phyloP scores from a whole-genome alignment of 2,113 vertebrate species.

The Clupea harengus region DNA sequence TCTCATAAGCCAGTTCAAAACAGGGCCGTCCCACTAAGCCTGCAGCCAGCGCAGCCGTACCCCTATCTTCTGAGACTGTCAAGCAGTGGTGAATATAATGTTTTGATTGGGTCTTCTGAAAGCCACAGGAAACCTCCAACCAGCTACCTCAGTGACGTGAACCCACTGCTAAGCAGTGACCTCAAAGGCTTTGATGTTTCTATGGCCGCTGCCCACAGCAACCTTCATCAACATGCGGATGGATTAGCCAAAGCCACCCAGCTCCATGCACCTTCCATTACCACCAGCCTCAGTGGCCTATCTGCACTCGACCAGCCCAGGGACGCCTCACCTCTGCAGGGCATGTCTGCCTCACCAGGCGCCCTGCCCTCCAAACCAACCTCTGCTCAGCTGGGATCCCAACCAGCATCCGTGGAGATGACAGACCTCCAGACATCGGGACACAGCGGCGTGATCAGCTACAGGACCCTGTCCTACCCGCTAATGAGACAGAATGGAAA shows the following conservation, averaged over 20 bases:
- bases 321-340: slow-evolving; percentile 75
- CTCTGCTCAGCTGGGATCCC: slow-evolving; percentile 73
- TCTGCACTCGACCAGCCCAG: slow-evolving; percentile 40
- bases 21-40: slow-evolving; percentile 43
- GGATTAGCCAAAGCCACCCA: background rate
- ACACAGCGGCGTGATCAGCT: slow-evolving; percentile 74
- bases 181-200: slow-evolving; percentile 80
- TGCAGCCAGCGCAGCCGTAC: slow-evolving; percentile 44
- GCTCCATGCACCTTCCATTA: slow-evolving; percentile 45
- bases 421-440: slow-evolving; percentile 82
- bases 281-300: slow-evolving; percentile 30
- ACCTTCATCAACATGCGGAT: background rate
- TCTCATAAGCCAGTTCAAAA: slow-evolving; percentile 26
- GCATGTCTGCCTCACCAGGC: slow-evolving; percentile 75
- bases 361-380: slow-evolving; percentile 84
- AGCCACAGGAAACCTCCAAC: background rate
- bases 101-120: background rate
- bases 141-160: slow-evolving; percentile 9
- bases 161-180: slow-evolving; percentile 64
- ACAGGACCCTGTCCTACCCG: slow-evolving; percentile 90
- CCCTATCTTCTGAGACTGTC: slow-evolving; percentile 51
- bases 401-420: slow-evolving; percentile 63
- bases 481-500: slow-evolving; percentile 93
- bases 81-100: background rate
- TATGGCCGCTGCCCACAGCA: slow-evolving; percentile 69